phyloP scores from a whole-genome alignment of 1,140 invertebrate species.

The Hycleus cichorii region DNA sequence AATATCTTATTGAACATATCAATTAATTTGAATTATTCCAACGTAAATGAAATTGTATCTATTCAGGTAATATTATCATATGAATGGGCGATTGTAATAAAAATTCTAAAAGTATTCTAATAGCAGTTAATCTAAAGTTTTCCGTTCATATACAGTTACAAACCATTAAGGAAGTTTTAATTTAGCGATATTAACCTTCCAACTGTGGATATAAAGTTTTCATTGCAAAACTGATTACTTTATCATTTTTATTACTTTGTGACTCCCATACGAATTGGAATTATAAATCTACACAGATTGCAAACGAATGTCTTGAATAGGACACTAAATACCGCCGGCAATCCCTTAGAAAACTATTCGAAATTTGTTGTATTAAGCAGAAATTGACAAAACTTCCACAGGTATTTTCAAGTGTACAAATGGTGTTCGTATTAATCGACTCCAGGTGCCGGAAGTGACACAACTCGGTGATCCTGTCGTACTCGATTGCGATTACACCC shows the following conservation, averaged over 20 bases:
- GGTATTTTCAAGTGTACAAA: not conserved
- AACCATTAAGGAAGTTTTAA: slow-evolving; percentile 23
- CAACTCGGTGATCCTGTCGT: slow-evolving; percentile 60
- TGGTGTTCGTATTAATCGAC: slow-evolving; percentile 53
- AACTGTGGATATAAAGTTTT: slow-evolving; percentile 21
- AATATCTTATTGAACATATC: no score
- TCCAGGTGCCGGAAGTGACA: slow-evolving; percentile 60
- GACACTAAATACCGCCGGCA: not conserved
- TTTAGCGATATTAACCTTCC: slow-evolving; percentile 14
- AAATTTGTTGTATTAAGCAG: not conserved
- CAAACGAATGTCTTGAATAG: not conserved
- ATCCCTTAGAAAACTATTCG: not conserved
- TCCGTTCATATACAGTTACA: slow-evolving; percentile 13
- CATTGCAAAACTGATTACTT: slow-evolving; percentile 19
- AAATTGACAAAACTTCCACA: not conserved
- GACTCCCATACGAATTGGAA: no score
- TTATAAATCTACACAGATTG: no score
- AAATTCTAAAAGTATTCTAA: no score
- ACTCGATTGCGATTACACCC: slow-evolving; percentile 69
- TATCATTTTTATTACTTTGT: slow-evolving; percentile 25
- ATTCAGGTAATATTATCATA: no score
- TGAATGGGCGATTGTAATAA: no score
- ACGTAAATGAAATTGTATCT: no score
- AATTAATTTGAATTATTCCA: no score
- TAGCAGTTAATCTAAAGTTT: slow-evolving; percentile 20